Percentiles rank a stretch among this genome's conserved stretches.
Evolutionary conservation across 2,113 vertebrate genomes (phyloP).

Genomic region (Onychorhynchus coronatus): DNA sequence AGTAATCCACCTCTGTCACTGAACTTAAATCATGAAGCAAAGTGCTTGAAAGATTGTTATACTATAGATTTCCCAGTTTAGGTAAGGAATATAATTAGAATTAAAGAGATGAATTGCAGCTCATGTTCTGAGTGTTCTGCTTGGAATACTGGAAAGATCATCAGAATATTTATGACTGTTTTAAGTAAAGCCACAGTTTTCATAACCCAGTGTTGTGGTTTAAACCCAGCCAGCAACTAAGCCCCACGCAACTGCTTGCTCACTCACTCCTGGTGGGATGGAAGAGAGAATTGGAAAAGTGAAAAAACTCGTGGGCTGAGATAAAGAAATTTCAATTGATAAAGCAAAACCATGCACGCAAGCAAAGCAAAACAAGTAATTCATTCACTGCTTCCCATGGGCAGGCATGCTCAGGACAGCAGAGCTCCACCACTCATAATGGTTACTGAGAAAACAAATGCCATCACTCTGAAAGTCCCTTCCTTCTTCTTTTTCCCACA

Average conservation of each 20-base stretch:
- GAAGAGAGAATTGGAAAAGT: neutral
- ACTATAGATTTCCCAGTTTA: neutral
- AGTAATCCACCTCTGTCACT: neutral
- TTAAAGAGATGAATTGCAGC: neutral
- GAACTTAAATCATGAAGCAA: neutral
- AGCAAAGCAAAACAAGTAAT: neutral
- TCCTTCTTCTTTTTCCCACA: neutral
- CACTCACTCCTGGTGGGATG: neutral
- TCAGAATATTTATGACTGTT: neutral
- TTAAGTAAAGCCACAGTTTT: neutral
- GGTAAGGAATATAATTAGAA: neutral
- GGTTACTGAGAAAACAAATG: neutral
- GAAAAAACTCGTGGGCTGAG: neutral
- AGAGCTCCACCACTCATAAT: neutral
- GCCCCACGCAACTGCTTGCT: accelerated
- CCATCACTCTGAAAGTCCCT: neutral
- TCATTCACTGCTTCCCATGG: neutral
- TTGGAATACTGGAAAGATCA: neutral
- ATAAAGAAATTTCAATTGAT: neutral
- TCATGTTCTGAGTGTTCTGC: neutral
- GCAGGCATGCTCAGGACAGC: neutral
- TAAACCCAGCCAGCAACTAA: neutral
- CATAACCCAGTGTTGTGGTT: neutral
- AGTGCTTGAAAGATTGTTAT: neutral
- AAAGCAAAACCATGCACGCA: neutral